Evolutionary conservation across 2,888 invertebrate species (phyloP).

Genomic region (Thelaira solivaga): DNA sequence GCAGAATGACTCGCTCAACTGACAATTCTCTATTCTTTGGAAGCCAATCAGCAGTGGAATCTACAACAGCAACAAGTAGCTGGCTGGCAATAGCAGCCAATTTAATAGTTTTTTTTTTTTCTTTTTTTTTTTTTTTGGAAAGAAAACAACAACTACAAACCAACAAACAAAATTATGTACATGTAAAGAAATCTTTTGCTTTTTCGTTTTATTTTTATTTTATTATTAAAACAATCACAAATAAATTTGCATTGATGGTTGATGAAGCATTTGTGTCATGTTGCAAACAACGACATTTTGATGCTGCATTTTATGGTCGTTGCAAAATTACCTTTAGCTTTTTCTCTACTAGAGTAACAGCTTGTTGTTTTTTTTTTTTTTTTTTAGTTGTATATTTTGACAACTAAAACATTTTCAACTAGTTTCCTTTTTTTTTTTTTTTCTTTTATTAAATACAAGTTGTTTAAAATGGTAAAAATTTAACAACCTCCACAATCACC

Average conservation of each 20-base stretch:
- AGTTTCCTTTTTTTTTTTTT: no score
- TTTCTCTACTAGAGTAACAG: neutral
- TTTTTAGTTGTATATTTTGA: neutral
- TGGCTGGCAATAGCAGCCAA: conserved; percentile 31
- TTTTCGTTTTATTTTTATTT: conserved; percentile 13
- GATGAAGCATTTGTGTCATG: conserved; percentile 61
- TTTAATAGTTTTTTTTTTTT: conserved; percentile 54
- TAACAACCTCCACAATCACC: conserved; percentile 2
- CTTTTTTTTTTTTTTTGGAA: conserved; percentile 29
- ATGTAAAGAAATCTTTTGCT: conserved; percentile 9
- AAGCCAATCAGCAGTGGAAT: conserved; percentile 63
- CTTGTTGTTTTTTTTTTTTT: neutral
- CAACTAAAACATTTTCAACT: conserved; percentile 7
- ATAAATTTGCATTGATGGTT: conserved; percentile 56
- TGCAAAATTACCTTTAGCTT: neutral
- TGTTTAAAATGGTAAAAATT: neutral
- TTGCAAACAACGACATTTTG: conserved; percentile 50
- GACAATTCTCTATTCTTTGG: conserved; percentile 59
- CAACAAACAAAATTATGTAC: neutral
- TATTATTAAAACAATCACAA: conserved; percentile 57
- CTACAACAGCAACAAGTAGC: conserved; percentile 61
- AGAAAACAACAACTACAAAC: neutral
- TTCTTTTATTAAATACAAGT: no score
- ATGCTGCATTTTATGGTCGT: conserved; percentile 44
- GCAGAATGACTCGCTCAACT: conserved; percentile 33